Percentiles rank a stretch among this genome's conserved stretches.
These are phyloP conservation scores for Pteropus alecto DNA, from an alignment of 2,113 vertebrate genomes.

Conservation along the genomic window DNA sequence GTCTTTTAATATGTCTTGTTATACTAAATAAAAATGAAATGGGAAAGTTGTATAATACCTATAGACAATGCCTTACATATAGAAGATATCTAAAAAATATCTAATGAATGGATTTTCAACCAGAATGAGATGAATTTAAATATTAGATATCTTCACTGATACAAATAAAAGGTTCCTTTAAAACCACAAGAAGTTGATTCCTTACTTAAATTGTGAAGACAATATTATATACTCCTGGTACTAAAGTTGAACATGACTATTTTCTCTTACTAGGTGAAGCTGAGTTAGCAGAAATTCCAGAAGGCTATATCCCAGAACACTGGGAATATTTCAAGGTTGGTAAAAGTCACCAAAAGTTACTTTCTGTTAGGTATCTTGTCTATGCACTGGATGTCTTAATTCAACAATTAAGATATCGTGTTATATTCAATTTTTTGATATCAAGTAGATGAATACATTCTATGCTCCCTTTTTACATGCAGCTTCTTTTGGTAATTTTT, in stretches of 20 bases:
- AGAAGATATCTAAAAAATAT: neutral
- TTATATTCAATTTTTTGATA: slow-evolving; percentile 29
- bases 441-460: slow-evolving; percentile 17
- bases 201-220: slow-evolving; percentile 4
- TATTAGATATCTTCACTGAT: neutral
- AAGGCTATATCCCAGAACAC: slow-evolving; percentile 92
- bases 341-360: neutral
- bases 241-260: neutral
- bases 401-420: neutral
- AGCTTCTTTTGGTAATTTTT: slow-evolving; percentile 14
- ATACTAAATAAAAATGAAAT: neutral
- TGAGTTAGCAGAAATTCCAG: slow-evolving; percentile 92
- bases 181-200: neutral
- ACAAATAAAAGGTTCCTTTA: neutral
- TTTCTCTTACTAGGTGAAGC: slow-evolving; percentile 88
- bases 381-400: neutral
- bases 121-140: slow-evolving; percentile 14
- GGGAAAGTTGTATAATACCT: neutral
- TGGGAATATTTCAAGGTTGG: slow-evolving; percentile 96
- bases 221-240: neutral
- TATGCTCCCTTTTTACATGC: neutral
- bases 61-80: neutral
- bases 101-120: neutral
- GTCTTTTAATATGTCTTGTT: neutral
- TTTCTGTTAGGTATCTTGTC: neutral